phyloP scores from a whole-genome alignment of 2,113 vertebrate species.

The Tenrec ecaudatus region DNA sequence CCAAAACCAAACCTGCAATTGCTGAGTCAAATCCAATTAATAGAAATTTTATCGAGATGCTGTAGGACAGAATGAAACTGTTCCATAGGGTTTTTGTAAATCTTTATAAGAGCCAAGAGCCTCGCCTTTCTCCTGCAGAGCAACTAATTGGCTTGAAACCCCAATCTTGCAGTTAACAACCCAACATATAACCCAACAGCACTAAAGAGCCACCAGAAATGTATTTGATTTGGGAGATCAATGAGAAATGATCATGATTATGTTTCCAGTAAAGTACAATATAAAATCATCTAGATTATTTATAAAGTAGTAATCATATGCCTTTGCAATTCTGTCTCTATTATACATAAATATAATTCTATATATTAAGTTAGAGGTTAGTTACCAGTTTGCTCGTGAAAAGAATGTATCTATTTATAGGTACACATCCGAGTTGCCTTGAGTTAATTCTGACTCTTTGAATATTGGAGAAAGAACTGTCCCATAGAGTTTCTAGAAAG shows the following conservation, averaged over 20 bases:
- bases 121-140: too few species aligned
- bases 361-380: not conserved
- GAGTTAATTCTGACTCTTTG: not conserved
- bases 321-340: not conserved
- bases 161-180: too few species aligned
- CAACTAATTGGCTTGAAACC: too few species aligned
- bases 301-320: not conserved
- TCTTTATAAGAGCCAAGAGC: too few species aligned
- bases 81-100: too few species aligned
- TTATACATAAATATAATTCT: not conserved
- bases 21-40: too few species aligned
- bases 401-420: not conserved
- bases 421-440: not conserved
- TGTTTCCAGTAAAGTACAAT: not conserved
- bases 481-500: not conserved
- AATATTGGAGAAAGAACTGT: not conserved
- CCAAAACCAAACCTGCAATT: not conserved
- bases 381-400: not conserved
- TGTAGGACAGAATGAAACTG: too few species aligned
- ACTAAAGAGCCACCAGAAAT: too few species aligned
- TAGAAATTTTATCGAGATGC: too few species aligned
- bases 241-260: too few species aligned
- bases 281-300: not conserved
- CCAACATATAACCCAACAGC: too few species aligned
- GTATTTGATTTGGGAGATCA: too few species aligned